These are phyloP conservation scores for Aleiodes testaceus DNA, from an alignment of 2,888 invertebrate species.

Conservation along the genomic window DNA sequence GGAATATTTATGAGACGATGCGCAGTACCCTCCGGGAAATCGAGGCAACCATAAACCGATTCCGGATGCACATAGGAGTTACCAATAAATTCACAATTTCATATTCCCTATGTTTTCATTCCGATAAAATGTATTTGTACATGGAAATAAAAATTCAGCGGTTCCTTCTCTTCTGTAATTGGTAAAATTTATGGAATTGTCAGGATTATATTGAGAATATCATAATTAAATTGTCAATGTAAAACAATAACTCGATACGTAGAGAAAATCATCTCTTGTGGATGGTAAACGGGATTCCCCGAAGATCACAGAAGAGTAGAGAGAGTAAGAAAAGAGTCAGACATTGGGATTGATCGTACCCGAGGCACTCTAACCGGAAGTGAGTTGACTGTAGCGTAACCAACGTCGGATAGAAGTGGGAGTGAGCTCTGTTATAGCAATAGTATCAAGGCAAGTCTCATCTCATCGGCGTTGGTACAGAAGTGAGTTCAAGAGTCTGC, in stretches of 20 bases:
- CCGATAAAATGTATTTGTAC: constrained; percentile 4
- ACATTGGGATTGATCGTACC: constrained; percentile 48
- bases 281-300: constrained; percentile 10
- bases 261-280: background rate
- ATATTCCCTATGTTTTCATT: background rate
- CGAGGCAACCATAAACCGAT: constrained; percentile 41
- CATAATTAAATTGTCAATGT: no score
- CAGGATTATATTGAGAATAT: no score
- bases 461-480: constrained; percentile 22
- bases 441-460: constrained; percentile 22
- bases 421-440: constrained; percentile 36
- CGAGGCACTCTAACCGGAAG: constrained; percentile 47
- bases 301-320: constrained; percentile 5
- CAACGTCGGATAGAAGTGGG: constrained; percentile 11
- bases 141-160: background rate
- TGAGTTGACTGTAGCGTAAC: constrained; percentile 46
- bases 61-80: constrained; percentile 6
- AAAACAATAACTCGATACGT: no score
- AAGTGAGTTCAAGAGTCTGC: constrained; percentile 15
- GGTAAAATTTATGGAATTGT: no score
- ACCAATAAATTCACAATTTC: constrained; percentile 22
- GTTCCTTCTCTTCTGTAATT: no score
- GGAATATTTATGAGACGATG: constrained; percentile 51
- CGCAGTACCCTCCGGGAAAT: constrained; percentile 51
- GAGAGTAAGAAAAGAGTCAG: constrained; percentile 19